These are phyloP conservation scores for Gadopsis bispinosus DNA, from an alignment of 2,797 vertebrate species.

Conservation along the genomic window DNA sequence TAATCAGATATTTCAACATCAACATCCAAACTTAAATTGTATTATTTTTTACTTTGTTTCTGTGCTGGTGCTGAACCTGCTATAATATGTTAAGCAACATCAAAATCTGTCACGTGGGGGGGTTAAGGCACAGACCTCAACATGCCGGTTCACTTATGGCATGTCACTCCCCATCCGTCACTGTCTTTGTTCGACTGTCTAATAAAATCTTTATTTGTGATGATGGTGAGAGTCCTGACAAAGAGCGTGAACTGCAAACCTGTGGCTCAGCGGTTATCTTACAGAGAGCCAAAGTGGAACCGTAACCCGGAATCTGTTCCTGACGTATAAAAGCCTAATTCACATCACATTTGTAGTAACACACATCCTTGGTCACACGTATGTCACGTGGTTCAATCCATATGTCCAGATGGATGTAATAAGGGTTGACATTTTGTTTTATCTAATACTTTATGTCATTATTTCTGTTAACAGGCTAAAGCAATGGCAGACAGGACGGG, in stretches of 20 bases:
- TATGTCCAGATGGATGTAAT: neutral
- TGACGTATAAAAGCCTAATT: neutral
- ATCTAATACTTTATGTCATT: neutral
- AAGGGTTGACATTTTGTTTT: neutral
- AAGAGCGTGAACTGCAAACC: neutral
- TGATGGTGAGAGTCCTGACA: neutral
- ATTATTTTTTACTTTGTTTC: neutral
- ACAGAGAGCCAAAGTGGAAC: constrained; percentile 2
- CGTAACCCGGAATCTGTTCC: neutral
- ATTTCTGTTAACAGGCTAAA: neutral
- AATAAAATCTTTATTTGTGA: neutral
- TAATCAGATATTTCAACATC: neutral
- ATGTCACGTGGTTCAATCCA: neutral
- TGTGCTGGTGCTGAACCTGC: neutral
- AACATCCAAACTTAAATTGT: neutral
- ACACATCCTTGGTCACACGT: neutral
- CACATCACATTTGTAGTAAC: neutral
- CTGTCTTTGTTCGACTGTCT: neutral
- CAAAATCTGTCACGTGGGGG: neutral
- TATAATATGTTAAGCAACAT: neutral
- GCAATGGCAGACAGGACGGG: too few species aligned
- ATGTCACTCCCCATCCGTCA: neutral
- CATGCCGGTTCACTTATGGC: neutral
- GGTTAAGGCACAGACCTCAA: neutral
- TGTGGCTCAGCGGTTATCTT: neutral